A percentile compares a stretch with the other conserved stretches of the same genome.
Evolutionary conservation across 2,113 vertebrate genomes (phyloP).

Genomic region (Calyptommatus sinebrachiatus): DNA sequence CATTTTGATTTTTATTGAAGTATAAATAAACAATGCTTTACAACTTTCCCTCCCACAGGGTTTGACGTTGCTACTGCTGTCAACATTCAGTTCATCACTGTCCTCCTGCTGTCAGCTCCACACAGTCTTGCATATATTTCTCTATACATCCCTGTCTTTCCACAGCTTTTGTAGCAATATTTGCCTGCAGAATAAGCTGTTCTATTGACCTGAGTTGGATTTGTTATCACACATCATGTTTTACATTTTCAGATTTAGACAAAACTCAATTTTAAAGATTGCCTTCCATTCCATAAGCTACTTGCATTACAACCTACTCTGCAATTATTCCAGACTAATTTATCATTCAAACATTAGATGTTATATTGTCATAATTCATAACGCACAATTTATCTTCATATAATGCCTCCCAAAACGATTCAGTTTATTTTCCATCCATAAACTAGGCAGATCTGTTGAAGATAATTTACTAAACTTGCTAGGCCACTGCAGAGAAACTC

Average conservation of each 20-base stretch:
- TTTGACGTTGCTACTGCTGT: slow-evolving; percentile 28
- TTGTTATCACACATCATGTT: slow-evolving; percentile 9
- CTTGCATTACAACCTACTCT: not conserved
- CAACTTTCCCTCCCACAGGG: slow-evolving; percentile 24
- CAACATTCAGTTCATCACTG: slow-evolving; percentile 24
- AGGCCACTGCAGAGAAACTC: not conserved
- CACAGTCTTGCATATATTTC: not conserved
- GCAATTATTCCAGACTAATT: not conserved
- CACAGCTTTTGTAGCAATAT: not conserved
- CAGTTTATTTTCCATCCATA: not conserved
- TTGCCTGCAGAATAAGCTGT: not conserved
- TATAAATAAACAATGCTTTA: slow-evolving; percentile 45
- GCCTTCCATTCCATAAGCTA: not conserved
- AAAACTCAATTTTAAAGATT: not conserved
- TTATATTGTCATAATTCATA: slow-evolving; percentile 21
- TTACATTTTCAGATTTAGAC: not conserved
- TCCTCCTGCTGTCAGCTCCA: slow-evolving; percentile 28
- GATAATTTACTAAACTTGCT: not conserved
- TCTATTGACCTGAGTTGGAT: not conserved
- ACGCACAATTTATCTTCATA: not conserved
- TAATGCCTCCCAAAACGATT: not conserved
- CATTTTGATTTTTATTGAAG: slow-evolving; percentile 55
- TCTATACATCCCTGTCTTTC: not conserved
- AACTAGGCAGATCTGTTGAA: not conserved
- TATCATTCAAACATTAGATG: not conserved